phyloP scores from a whole-genome alignment of 1,140 invertebrate genomes.

The Philaenus spumarius region DNA sequence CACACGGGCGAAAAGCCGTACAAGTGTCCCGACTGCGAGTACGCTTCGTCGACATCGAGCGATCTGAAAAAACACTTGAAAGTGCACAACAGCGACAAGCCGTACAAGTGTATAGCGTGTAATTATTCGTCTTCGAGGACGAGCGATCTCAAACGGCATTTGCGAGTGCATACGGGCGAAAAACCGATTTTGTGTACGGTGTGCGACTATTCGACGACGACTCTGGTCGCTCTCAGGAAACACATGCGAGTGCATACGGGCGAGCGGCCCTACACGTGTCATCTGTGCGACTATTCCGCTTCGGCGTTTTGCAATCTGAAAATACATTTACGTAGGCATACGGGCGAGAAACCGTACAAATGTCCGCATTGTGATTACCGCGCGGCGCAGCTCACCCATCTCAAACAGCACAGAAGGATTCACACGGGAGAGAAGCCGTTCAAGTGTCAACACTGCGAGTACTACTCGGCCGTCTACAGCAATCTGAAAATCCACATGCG shows the following conservation, averaged over 20 bases:
- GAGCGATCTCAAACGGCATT: background rate
- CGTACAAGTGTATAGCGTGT: no score
- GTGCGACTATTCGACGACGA: background rate
- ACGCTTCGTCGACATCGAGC: background rate
- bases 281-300: no score
- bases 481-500: slow-evolving; percentile 17
- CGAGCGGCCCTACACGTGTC: no score
- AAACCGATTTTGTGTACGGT: background rate
- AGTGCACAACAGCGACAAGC: background rate
- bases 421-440: background rate
- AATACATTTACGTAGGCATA: background rate
- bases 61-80: slow-evolving; percentile 2
- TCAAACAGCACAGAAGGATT: background rate
- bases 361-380: slow-evolving; percentile 4
- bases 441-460: no score
- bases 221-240: background rate
- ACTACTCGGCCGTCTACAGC: no score
- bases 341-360: slow-evolving; percentile 1
- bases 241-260: no score
- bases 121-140: no score
- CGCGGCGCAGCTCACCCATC: background rate
- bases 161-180: background rate
- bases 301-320: background rate
- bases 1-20: slow-evolving; percentile 6
- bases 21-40: slow-evolving; percentile 1